phyloP scores from a whole-genome alignment of 2,797 vertebrate genomes.

The Limnodromus scolopaceus region DNA sequence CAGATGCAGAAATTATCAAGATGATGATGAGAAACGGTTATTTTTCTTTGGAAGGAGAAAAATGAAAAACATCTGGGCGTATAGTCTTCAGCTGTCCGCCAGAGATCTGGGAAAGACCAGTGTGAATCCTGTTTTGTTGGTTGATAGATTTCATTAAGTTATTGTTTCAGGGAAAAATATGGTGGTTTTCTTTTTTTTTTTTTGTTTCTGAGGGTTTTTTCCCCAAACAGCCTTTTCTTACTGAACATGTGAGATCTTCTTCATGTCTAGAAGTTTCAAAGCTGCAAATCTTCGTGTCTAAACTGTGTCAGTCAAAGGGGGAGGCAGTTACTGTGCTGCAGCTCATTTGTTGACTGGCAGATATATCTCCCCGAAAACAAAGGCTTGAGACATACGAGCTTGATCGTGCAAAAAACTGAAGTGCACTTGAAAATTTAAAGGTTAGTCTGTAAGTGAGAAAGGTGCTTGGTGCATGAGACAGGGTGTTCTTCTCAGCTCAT shows the following conservation, averaged over 20 bases:
- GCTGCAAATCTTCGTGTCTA: background rate
- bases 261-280: background rate
- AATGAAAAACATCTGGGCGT: slow-evolving; percentile 12
- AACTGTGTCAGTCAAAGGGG: background rate
- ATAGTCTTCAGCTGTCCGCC: background rate
- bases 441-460: slow-evolving; percentile 4
- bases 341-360: slow-evolving; percentile 18
- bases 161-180: background rate
- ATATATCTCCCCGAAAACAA: slow-evolving; percentile 20
- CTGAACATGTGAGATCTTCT: background rate
- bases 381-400: background rate
- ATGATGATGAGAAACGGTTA: background rate
- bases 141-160: slow-evolving; percentile 7
- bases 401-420: slow-evolving; percentile 3
- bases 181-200: background rate
- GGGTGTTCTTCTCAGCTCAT: slow-evolving; percentile 1
- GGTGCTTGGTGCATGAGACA: background rate
- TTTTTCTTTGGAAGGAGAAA: slow-evolving; percentile 25
- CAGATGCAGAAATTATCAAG: background rate
- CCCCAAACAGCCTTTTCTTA: background rate
- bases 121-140: background rate
- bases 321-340: slow-evolving; percentile 8
- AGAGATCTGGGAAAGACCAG: background rate
- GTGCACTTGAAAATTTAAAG: slow-evolving; percentile 30
- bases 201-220: background rate